A percentile compares a stretch with the other conserved stretches of the same genome.
phyloP scores from a whole-genome alignment of 2,113 vertebrate species.

The Salminus brasiliensis region DNA sequence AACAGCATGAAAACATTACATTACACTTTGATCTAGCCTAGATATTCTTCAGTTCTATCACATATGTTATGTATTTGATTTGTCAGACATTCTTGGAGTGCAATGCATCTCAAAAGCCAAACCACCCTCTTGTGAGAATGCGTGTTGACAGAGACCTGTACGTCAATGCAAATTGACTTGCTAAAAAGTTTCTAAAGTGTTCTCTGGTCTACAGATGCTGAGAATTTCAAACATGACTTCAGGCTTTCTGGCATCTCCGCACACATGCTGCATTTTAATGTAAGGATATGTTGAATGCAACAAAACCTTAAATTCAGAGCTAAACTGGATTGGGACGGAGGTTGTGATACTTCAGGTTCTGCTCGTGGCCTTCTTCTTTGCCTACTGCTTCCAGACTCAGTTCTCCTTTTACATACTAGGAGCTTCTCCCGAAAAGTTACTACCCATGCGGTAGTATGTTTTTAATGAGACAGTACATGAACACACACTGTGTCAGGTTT shows the following conservation, averaged over 20 bases:
- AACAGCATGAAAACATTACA: slow-evolving; percentile 74
- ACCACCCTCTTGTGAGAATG: slow-evolving; percentile 64
- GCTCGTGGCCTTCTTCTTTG: no score
- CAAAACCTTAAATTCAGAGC: slow-evolving; percentile 59
- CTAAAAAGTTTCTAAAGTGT: slow-evolving; percentile 68
- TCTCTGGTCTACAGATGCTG: slow-evolving; percentile 68
- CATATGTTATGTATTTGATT: slow-evolving; percentile 60
- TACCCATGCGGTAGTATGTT: no score
- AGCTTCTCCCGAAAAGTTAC: no score
- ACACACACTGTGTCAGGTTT: no score
- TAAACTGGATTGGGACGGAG: slow-evolving; percentile 52
- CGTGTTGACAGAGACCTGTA: slow-evolving; percentile 75
- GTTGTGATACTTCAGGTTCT: slow-evolving; percentile 18
- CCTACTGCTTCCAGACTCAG: slow-evolving; percentile 7
- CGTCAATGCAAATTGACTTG: slow-evolving; percentile 69
- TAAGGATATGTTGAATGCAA: slow-evolving; percentile 57
- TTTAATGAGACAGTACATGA: no score
- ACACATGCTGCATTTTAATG: slow-evolving; percentile 50
- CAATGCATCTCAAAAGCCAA: slow-evolving; percentile 64
- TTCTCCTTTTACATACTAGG: slow-evolving; percentile 5
- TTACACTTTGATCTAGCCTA: slow-evolving; percentile 68
- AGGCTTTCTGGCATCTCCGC: slow-evolving; percentile 63
- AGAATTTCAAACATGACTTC: slow-evolving; percentile 68
- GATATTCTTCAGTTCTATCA: slow-evolving; percentile 59
- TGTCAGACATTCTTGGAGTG: slow-evolving; percentile 26